Base-by-base conservation (phyloP, 2,797 vertebrate species). In the Gambelia wislizenii region DNA sequence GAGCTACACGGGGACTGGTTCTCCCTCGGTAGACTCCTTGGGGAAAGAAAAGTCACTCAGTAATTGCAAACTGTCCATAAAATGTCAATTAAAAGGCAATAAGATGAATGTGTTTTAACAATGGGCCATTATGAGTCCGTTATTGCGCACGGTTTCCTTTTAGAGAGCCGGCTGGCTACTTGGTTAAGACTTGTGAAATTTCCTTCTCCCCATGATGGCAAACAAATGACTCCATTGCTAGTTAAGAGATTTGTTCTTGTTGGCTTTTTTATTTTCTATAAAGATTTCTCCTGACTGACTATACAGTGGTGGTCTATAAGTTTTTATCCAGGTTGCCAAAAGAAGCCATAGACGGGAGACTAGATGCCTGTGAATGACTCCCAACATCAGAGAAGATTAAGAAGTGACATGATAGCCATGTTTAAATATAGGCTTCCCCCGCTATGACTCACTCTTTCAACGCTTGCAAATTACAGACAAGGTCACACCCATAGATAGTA, bases 21-120 rank as follows among this genome's bases (percentile, higher is more conserved):
- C 54, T 92, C 88, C 92, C 89, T 89, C 33, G 1, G 59, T 90
- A 94, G 92, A 0, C 95, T 94, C 93, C 94, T 92, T 91, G 79
- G 87, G 18, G 81, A 93, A 89, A 84, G 44, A 91, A 93, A 67
- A 94, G 93, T 72, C 81, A 93, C 92, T 85, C 91, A 90, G 88
- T 94, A 95, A 96, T 93, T 95, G 94, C 93, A 91, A 94, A 25
- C 94, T 91, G 94, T 95, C 94, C 95, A 95, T 96, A 95, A 96
- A 96, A 94, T 74, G 4, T 93, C 95, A 96, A 92, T 96, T 96
- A 95, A 95, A 93, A 90, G 93, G 87, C 74, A 92, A 89, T 92
- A 36, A 84, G 91, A 91, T 91, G 93, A 86, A 89, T 76, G 87
- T 69, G 22, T 75, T 90, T 92, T 85, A 86, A 49, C 89, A 91